A percentile compares a stretch with the other conserved stretches of the same genome.
phyloP scores from a whole-genome alignment of 2,797 vertebrate species.

The Coendou prehensilis region DNA sequence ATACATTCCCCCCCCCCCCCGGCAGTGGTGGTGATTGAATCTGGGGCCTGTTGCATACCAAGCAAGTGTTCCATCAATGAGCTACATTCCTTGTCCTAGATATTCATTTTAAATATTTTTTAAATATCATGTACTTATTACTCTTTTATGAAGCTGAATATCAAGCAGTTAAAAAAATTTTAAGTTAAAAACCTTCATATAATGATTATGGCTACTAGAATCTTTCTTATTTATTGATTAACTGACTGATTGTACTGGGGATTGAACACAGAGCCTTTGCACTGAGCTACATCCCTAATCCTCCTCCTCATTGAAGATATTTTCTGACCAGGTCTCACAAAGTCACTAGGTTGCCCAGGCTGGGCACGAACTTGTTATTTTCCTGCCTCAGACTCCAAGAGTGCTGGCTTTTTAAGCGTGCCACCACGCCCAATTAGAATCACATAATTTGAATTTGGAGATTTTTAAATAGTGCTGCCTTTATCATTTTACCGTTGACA shows the following conservation, averaged over 20 bases:
- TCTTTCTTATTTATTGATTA: not conserved
- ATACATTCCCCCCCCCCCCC: no score
- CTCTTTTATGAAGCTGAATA: not conserved
- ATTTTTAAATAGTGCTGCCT: not conserved
- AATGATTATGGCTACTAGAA: not conserved
- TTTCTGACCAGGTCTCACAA: not conserved
- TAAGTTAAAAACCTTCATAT: not conserved
- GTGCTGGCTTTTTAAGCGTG: not conserved
- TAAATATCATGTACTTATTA: not conserved
- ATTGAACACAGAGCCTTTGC: not conserved
- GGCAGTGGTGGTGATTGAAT: not conserved
- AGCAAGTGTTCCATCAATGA: not conserved
- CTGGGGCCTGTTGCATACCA: not conserved
- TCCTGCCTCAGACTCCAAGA: not conserved
- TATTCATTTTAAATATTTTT: constrained; percentile 10
- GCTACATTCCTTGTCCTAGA: not conserved
- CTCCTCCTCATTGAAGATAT: not conserved
- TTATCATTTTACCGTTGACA: not conserved
- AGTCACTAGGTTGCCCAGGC: not conserved
- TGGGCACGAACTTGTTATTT: not conserved
- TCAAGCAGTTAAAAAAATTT: not conserved
- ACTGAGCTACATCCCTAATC: not conserved
- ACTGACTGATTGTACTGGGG: not conserved
- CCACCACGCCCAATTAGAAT: not conserved
- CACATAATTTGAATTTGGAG: not conserved